Percentiles rank a stretch among this genome's conserved stretches.
phyloP scores from a whole-genome alignment of 1,140 invertebrate species.

The Aphelenchoides besseyi region DNA sequence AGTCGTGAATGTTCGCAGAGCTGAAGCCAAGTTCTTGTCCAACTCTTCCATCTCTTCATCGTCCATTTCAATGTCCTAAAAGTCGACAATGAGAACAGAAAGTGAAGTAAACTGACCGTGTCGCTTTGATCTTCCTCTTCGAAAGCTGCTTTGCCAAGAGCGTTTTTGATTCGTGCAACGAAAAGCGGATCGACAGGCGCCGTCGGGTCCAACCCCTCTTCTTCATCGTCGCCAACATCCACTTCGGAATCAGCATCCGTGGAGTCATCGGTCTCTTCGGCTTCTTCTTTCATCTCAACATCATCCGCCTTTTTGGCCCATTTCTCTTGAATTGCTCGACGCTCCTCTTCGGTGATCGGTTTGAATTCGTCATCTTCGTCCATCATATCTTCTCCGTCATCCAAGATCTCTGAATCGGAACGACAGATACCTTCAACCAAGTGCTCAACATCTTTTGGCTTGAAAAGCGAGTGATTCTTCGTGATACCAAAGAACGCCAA shows the following conservation, averaged over 20 bases:
- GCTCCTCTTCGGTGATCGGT: constrained; percentile 21
- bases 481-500: neutral
- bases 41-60: constrained; percentile 13
- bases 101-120: neutral
- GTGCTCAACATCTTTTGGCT: neutral
- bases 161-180: constrained; percentile 13
- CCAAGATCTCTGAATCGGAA: neutral
- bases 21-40: neutral
- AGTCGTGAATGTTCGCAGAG: neutral
- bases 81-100: neutral
- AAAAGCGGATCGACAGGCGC: constrained; percentile 7
- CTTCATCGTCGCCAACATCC: constrained; percentile 16
- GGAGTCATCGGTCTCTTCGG: constrained; percentile 3
- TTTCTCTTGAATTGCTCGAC: neutral
- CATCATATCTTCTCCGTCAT: neutral
- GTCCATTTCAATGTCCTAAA: constrained; percentile 11
- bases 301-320: neutral
- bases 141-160: constrained; percentile 4
- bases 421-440: neutral
- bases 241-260: neutral
- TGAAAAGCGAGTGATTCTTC: neutral
- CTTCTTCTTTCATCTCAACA: neutral
- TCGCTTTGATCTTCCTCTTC: constrained; percentile 22
- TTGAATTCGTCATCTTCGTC: constrained; percentile 27
- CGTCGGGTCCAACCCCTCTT: too few relatives aligned